Base-by-base conservation (phyloP, 2,888 invertebrate species). In the Aricia artaxerxes region DNA sequence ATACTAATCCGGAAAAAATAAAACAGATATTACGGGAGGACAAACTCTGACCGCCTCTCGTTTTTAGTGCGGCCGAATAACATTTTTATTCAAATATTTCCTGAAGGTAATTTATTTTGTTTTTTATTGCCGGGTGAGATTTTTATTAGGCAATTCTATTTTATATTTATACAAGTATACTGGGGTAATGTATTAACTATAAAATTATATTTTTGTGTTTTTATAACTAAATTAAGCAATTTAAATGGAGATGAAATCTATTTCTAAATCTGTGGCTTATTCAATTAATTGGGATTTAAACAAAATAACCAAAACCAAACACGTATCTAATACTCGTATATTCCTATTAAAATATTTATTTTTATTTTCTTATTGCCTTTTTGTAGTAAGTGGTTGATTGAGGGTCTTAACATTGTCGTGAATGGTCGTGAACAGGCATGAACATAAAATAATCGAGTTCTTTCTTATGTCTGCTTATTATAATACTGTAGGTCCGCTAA, bases 21-120 rank as follows among this genome's bases (percentile, higher is more conserved):
- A 92, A 92, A 90, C 91, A 92, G 92, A 93, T 92, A 93, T 93
- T 92, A 84, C 81, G 88, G 87, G 86, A 84, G 87, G 88, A 89
- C 88, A 87, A 81, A 87, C 85, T 87, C 87, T 89, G 76, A 89
- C 91, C 92, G 92, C 92, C 93, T 91, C 88, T 90, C 90, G 91
- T 92, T 93, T 75, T 93, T 94, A 93, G 92, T 92, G 89, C 87
- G 88, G 90, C 89, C 86, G 85, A 89, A 90, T 82, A 92, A 91
- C 91, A 92, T 93, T 94, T 90, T 92, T 91, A 94, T 93, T 93
- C 92, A 94, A 94, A 94, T 93, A 92, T 92, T 93, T 93, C 91
- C 91, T 90, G 90, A 35, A 69, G 69, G 69, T 91, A 92, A 92
- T 93, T 94, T 92, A 92, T 93, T 69, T 76, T 76, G 57, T 53